Evolutionary conservation across 2,888 invertebrate genomes (phyloP).

Genomic region (Drosophila yooni): DNA sequence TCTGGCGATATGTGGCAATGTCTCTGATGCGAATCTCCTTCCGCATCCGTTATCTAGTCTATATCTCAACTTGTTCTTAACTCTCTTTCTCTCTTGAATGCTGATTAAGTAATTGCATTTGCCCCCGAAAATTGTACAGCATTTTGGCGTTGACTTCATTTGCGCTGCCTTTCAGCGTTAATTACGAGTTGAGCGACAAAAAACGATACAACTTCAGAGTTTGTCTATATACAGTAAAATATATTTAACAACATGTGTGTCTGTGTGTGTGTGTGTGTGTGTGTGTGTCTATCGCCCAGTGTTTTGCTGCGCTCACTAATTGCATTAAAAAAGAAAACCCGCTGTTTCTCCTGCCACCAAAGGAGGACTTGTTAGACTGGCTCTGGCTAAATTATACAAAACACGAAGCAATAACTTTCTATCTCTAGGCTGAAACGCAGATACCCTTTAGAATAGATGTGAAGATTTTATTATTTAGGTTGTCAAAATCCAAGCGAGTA

Average conservation of each 20-base stretch:
- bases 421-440: neutral
- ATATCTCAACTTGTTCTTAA: conserved; percentile 31
- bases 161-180: conserved; percentile 75
- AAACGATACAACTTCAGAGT: conserved; percentile 34
- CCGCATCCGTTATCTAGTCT: conserved; percentile 1
- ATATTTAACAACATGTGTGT: conserved; percentile 20
- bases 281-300: conserved; percentile 55
- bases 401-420: conserved; percentile 32
- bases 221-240: conserved; percentile 21
- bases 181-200: conserved; percentile 62
- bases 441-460: conserved; percentile 21
- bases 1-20: conserved; percentile 19
- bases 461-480: neutral
- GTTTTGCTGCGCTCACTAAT: conserved; percentile 72
- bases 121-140: conserved; percentile 67
- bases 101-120: conserved; percentile 80
- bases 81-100: conserved; percentile 54
- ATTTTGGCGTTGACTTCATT: conserved; percentile 79
- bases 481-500: neutral
- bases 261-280: conserved; percentile 24
- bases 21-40: neutral
- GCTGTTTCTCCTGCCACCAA: conserved; percentile 7
- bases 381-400: conserved; percentile 72
- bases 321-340: conserved; percentile 71
- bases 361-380: conserved; percentile 49